phyloP scores from a whole-genome alignment of 2,888 invertebrate genomes.

The Oxystoma pomonae region DNA sequence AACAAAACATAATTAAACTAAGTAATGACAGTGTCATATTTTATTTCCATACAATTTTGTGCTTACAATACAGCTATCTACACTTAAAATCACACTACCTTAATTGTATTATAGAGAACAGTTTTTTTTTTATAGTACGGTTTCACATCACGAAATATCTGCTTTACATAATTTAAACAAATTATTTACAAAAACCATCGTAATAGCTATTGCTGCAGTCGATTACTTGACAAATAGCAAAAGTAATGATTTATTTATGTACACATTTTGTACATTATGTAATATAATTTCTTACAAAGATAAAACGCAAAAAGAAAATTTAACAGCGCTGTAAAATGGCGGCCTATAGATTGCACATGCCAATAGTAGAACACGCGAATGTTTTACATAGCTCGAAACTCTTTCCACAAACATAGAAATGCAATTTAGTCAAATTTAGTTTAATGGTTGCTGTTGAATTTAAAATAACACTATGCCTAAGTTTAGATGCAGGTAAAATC shows the following conservation, averaged over 20 bases:
- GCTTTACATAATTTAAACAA: conserved; percentile 12
- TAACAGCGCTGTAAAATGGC: no score
- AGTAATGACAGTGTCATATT: conserved; percentile 40
- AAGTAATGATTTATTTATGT: background rate
- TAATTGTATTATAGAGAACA: conserved; percentile 30
- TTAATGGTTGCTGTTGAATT: no score
- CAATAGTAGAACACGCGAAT: no score
- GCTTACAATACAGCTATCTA: conserved; percentile 47
- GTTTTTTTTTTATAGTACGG: conserved; percentile 27
- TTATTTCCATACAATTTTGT: conserved; percentile 42
- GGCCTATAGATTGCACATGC: no score
- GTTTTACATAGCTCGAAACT: no score
- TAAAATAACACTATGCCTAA: no score
- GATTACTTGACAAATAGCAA: background rate
- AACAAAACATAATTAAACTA: conserved; percentile 34
- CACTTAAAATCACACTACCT: conserved; percentile 47
- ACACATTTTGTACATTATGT: background rate
- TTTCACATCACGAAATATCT: conserved; percentile 19
- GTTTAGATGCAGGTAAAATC: no score
- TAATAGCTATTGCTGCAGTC: background rate
- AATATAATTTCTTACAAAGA: background rate
- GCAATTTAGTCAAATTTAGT: no score
- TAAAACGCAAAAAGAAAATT: background rate
- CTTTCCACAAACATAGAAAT: no score
- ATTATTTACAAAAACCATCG: conserved; percentile 11